Percentiles rank a stretch among this genome's conserved stretches.
phyloP scores from a whole-genome alignment of 2,888 invertebrate species.

The Drosophila rellima region DNA sequence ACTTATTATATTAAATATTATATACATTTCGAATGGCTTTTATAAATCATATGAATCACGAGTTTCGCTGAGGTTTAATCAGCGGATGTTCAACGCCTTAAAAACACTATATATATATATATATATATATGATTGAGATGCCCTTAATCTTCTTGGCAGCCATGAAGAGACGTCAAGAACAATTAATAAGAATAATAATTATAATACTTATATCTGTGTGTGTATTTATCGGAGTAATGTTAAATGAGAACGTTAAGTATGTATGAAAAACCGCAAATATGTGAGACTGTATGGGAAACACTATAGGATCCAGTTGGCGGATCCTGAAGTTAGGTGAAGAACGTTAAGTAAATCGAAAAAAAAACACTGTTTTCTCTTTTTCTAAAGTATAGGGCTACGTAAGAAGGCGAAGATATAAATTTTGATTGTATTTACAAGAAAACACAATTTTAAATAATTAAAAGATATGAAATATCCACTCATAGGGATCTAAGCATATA shows the following conservation, averaged over 20 bases:
- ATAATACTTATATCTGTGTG: constrained; percentile 6
- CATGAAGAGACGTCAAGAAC: constrained; percentile 5
- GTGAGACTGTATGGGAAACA: constrained; percentile 69
- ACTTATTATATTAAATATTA: constrained; percentile 43
- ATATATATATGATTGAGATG: constrained; percentile 16
- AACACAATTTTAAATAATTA: constrained; percentile 48
- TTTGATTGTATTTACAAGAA: constrained; percentile 72
- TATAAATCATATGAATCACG: constrained; percentile 39
- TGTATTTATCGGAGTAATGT: constrained; percentile 30
- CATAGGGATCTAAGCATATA: constrained; percentile 58
- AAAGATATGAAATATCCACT: constrained; percentile 27
- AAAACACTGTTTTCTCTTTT: constrained; percentile 8
- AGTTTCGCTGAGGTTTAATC: constrained; percentile 51
- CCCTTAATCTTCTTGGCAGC: constrained; percentile 26
- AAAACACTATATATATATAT: constrained; percentile 33
- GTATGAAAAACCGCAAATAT: constrained; percentile 73
- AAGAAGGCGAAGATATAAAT: constrained; percentile 53
- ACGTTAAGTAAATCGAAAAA: constrained; percentile 9
- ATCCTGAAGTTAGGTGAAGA: constrained; percentile 24
- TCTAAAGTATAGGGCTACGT: constrained; percentile 15
- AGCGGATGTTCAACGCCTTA: constrained; percentile 75
- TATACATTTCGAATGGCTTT: constrained; percentile 61
- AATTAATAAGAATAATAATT: constrained; percentile 15
- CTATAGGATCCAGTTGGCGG: background rate
- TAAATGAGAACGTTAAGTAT: constrained; percentile 19